A percentile compares a stretch with the other conserved stretches of the same genome.
These are phyloP conservation scores for Crocodylus rhombifer DNA, from an alignment of 2,797 vertebrate genomes.

Conservation along the genomic window DNA sequence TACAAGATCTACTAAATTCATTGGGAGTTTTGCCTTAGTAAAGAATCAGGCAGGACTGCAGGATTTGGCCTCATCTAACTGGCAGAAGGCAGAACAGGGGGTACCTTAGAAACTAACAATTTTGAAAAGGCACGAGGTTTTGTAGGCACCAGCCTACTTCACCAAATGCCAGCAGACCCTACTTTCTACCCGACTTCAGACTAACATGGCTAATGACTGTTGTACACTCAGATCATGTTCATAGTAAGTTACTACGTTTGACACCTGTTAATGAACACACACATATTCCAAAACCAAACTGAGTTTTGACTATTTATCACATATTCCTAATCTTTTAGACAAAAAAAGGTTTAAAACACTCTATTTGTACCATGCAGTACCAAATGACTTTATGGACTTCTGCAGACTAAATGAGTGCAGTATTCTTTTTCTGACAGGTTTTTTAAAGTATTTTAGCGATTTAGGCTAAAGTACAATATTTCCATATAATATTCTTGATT, in stretches of 20 bases:
- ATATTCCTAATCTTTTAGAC: conserved; percentile 31
- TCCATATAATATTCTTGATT: background rate
- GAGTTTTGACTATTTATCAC: background rate
- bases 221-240: conserved; percentile 32
- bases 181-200: too few species aligned
- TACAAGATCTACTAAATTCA: background rate
- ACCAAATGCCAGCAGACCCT: too few species aligned
- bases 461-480: background rate
- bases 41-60: background rate
- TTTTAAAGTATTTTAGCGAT: background rate
- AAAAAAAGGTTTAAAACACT: conserved; percentile 46
- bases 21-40: background rate
- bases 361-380: background rate
- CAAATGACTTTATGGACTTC: background rate
- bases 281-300: conserved; percentile 1
- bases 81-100: too few species aligned
- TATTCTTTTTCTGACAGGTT: background rate
- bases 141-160: too few species aligned
- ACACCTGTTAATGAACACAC: conserved; percentile 25
- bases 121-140: too few species aligned
- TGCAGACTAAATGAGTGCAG: background rate
- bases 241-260: conserved; percentile 16
- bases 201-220: too few species aligned
- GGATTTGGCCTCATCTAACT: too few species aligned
- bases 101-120: too few species aligned